These are phyloP conservation scores for Channa argus DNA, from an alignment of 2,113 vertebrate genomes.

Conservation along the genomic window DNA sequence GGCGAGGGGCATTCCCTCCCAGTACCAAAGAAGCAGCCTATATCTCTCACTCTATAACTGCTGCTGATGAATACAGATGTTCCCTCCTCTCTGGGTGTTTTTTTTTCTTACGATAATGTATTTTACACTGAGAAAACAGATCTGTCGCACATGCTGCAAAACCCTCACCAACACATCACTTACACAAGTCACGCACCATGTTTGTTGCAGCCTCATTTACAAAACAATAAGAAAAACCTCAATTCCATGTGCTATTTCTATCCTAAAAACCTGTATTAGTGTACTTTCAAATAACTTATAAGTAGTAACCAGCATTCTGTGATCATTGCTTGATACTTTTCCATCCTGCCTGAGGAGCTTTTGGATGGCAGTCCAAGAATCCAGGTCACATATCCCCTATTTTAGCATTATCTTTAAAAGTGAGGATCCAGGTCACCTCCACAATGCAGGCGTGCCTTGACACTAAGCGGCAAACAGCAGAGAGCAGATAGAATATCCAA, in stretches of 20 bases:
- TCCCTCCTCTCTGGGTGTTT: conserved; percentile 33
- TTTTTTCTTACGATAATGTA: conserved; percentile 48
- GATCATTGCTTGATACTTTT: conserved; percentile 9
- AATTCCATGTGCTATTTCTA: background rate
- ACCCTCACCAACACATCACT: conserved; percentile 20
- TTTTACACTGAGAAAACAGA: conserved; percentile 46
- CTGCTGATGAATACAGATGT: conserved; percentile 56
- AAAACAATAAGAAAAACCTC: background rate
- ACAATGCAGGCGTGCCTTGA: conserved; percentile 13
- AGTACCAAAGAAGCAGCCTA: conserved; percentile 43
- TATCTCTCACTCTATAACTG: conserved; percentile 32
- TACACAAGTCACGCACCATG: background rate
- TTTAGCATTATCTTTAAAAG: conserved; percentile 57
- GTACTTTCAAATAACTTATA: background rate
- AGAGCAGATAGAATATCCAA: conserved; percentile 17
- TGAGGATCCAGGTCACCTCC: conserved; percentile 64
- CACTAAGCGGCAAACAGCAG: background rate
- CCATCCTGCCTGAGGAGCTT: conserved; percentile 56
- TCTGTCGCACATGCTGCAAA: conserved; percentile 23
- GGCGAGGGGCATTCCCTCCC: conserved; percentile 72
- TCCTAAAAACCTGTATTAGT: background rate
- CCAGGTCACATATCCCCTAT: conserved; percentile 71
- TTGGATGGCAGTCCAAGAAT: conserved; percentile 47
- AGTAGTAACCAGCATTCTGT: background rate
- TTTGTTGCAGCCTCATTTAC: conserved; percentile 1